Evolutionary conservation across 2,888 invertebrate species (phyloP).

Genomic region (Dione juno): DNA sequence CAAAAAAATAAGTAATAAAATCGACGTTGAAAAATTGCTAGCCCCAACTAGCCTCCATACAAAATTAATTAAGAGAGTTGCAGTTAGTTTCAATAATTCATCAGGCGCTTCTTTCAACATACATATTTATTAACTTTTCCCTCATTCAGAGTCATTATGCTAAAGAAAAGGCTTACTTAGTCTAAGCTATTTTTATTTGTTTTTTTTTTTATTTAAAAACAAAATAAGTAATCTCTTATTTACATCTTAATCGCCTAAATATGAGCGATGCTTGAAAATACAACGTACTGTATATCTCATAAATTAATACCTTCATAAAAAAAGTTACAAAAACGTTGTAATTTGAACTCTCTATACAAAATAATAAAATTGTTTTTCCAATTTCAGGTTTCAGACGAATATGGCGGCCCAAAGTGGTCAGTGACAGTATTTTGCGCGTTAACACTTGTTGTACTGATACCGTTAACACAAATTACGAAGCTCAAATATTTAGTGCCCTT

Average conservation of each 20-base stretch:
- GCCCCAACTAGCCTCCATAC: neutral
- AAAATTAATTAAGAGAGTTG: neutral
- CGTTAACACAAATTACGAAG: slow-evolving; percentile 89
- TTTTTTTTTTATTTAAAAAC: neutral
- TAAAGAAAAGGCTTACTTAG: too few species aligned
- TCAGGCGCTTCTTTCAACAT: slow-evolving; percentile 7
- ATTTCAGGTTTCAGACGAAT: slow-evolving; percentile 81
- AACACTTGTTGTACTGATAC: slow-evolving; percentile 86
- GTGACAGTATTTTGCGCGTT: slow-evolving; percentile 86
- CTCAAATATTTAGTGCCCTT: slow-evolving; percentile 94
- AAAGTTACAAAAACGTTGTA: neutral
- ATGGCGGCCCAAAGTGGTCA: slow-evolving; percentile 80
- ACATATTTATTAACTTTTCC: slow-evolving; percentile 3
- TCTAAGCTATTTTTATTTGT: too few species aligned
- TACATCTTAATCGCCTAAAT: neutral
- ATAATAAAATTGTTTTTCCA: slow-evolving; percentile 1
- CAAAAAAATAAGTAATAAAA: too few species aligned
- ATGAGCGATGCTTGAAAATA: neutral
- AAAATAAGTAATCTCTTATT: neutral
- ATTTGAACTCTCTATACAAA: neutral
- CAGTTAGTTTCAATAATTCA: neutral
- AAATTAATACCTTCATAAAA: neutral
- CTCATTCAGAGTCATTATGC: neutral
- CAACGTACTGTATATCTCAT: neutral
- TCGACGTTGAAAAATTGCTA: too few species aligned